Conservation (phyloP, 1,140 invertebrate genomes). For the Heliconius melpomene region DNA sequence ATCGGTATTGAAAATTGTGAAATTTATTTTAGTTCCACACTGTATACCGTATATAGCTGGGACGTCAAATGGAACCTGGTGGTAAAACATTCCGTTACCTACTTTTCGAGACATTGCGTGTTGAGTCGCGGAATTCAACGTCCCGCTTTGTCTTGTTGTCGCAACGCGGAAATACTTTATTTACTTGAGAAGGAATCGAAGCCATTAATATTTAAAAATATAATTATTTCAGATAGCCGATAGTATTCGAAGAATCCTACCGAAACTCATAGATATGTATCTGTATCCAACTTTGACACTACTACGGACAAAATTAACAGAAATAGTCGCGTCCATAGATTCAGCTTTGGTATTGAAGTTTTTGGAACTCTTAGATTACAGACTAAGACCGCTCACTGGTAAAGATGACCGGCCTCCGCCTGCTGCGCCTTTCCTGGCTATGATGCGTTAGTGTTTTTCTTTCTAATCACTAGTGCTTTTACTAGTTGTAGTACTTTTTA, state of each 20-base stretch:
- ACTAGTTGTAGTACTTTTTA: no score
- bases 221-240: conserved; percentile 60
- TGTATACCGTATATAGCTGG: neutral
- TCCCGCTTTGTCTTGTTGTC: no score
- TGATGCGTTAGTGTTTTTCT: conserved; percentile 79
- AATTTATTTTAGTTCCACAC: neutral
- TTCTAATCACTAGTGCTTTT: neutral
- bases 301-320: conserved; percentile 75
- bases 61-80: no score
- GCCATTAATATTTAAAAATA: neutral
- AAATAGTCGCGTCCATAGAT: conserved; percentile 83
- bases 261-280: conserved; percentile 82
- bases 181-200: no score
- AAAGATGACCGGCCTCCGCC: conserved; percentile 83
- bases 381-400: conserved; percentile 79
- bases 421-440: conserved; percentile 63
- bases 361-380: conserved; percentile 82
- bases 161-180: no score
- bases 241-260: conserved; percentile 60
- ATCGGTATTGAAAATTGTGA: conserved; percentile 43
- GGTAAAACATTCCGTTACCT: no score
- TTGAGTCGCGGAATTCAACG: neutral
- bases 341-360: conserved; percentile 82
- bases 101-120: neutral
- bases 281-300: conserved; percentile 81